phyloP scores from a whole-genome alignment of 1,140 invertebrate species.

The Hyposmocoma kahamanoa region DNA sequence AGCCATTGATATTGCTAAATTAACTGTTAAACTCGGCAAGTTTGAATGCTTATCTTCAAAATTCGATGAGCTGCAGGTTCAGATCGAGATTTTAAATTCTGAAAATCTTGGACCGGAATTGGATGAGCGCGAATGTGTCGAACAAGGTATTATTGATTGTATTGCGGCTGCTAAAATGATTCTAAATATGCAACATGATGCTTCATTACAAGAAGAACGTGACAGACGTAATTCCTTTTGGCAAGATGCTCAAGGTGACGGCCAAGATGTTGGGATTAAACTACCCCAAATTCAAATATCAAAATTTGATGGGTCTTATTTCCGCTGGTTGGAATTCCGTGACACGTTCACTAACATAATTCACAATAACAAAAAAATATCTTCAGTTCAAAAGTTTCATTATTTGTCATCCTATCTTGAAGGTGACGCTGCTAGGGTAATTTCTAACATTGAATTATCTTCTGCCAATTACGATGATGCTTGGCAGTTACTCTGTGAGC shows the following conservation, averaged over 20 bases:
- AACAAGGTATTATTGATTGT: slow-evolving; percentile 7
- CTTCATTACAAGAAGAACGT: not conserved
- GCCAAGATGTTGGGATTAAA: slow-evolving; percentile 14
- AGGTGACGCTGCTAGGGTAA: slow-evolving; percentile 21
- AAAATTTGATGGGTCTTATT: slow-evolving; percentile 31
- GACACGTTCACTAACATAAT: slow-evolving; percentile 34
- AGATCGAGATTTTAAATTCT: slow-evolving; percentile 11
- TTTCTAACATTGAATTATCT: slow-evolving; percentile 26
- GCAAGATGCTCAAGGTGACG: not conserved
- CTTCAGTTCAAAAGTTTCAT: slow-evolving; percentile 23
- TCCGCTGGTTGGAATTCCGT: slow-evolving; percentile 35
- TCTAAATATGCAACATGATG: no score
- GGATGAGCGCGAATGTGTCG: slow-evolving; percentile 9
- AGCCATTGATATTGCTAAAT: slow-evolving; percentile 6
- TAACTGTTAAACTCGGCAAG: slow-evolving; percentile 8
- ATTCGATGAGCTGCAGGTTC: slow-evolving; percentile 7
- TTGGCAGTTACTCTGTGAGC: slow-evolving; percentile 16
- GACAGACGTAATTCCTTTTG: not conserved
- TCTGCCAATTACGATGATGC: slow-evolving; percentile 19
- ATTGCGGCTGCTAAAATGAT: slow-evolving; percentile 7
- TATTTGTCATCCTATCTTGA: slow-evolving; percentile 22
- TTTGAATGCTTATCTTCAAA: slow-evolving; percentile 7
- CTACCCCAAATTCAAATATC: slow-evolving; percentile 33
- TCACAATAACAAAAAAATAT: slow-evolving; percentile 17
- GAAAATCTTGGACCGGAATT: slow-evolving; percentile 8